Base-by-base conservation (phyloP, 2,797 vertebrate genomes). In the Poecilia velifera region DNA sequence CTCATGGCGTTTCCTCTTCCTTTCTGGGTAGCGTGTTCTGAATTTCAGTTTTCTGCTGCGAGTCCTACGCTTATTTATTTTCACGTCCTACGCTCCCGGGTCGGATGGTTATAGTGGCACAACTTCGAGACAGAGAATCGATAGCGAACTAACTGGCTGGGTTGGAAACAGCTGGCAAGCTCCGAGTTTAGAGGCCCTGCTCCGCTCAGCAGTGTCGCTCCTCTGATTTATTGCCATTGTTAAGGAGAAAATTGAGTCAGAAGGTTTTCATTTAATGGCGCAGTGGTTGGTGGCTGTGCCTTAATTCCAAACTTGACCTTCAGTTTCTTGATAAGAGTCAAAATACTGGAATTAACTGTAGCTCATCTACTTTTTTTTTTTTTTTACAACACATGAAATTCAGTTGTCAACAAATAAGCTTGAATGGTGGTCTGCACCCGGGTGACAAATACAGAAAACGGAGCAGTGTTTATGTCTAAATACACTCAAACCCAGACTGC, bases 181-280 rank as follows among this genome's bases (percentile, higher is more conserved):
- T 74, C 47, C 53, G 81, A 81, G 85, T 89, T 59, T 66, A 81
- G 80, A 91, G 78, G 83, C 84, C 68, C 46, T 25, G 55, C 75
- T 88, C 86, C 31, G 66, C 88, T 85, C 89, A 79, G 87, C 55
- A 46, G 78, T 86, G 83, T 79, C n/a, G 36, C 87, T 85, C 77
- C 64, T 86, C 86, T 93, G 94, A 94, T 94, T 95, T 94, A 94
- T 94, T 91, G 85, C 74, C 57, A 85, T 87, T 89, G 90, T 94
- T 94, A 90, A 85, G 62, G 81, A 77, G 86, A 93, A 93, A 91
- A 94, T 94, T 91, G 93, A 94, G 90, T 93, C 91, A 90, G 91
- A 92, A 92, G 90, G 90, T 90, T 94, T 93, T 94, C 92, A 93
- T 94, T 94, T 93, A 92, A 89, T 85, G 84, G 86, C 85, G 77